A percentile compares a stretch with the other conserved stretches of the same genome.
Evolutionary conservation across 1,140 invertebrate genomes (phyloP).

Genomic region (Listronotus oregonensis): DNA sequence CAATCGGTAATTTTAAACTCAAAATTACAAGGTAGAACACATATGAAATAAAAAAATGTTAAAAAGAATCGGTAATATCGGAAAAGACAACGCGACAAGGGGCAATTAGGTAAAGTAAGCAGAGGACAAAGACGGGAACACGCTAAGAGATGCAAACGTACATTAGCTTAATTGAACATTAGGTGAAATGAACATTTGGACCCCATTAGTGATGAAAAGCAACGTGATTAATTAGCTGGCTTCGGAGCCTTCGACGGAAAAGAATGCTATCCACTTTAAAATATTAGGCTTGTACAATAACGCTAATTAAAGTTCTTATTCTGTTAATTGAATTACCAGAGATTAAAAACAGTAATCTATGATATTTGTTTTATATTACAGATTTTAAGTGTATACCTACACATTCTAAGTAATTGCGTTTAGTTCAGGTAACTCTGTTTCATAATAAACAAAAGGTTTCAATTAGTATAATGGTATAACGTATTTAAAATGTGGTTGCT

Average conservation of each 20-base stretch:
- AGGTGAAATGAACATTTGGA: slow-evolving; percentile 57
- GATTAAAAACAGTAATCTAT: too few relatives aligned
- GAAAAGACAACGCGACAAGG: slow-evolving; percentile 40
- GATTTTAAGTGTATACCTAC: too few relatives aligned
- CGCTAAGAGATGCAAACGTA: slow-evolving; percentile 55
- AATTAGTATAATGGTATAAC: too few relatives aligned
- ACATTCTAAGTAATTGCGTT: too few relatives aligned
- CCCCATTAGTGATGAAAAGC: slow-evolving; percentile 53
- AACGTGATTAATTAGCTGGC: slow-evolving; percentile 53
- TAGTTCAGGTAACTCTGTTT: too few relatives aligned
- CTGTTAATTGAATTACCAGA: slow-evolving; percentile 2
- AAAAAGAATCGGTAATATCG: too few relatives aligned
- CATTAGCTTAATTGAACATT: slow-evolving; percentile 58
- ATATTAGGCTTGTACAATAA: slow-evolving; percentile 18
- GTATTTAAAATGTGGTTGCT: too few relatives aligned
- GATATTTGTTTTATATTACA: too few relatives aligned
- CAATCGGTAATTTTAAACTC: too few relatives aligned
- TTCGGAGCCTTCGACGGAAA: slow-evolving; percentile 22
- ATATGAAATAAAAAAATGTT: too few relatives aligned
- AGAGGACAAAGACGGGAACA: slow-evolving; percentile 50
- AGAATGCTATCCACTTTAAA: slow-evolving; percentile 21
- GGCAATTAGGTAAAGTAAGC: slow-evolving; percentile 55
- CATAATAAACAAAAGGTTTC: too few relatives aligned
- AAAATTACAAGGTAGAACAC: too few relatives aligned
- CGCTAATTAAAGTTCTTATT: slow-evolving; percentile 22